phyloP scores from a whole-genome alignment of 2,797 vertebrate genomes.

The Gymnocypris eckloni region DNA sequence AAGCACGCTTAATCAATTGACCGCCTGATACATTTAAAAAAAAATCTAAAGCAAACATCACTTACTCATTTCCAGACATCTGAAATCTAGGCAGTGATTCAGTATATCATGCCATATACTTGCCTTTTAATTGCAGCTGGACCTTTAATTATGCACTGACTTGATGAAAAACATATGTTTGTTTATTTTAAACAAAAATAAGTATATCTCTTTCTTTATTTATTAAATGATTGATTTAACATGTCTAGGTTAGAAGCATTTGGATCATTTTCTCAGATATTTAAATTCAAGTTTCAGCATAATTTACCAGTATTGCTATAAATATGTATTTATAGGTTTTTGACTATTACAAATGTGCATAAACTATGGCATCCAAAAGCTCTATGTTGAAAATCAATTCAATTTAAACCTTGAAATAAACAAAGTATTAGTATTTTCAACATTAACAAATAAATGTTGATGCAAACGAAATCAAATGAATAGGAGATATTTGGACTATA shows the following conservation, averaged over 20 bases:
- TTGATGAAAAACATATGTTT: not conserved
- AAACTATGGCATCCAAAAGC: not conserved
- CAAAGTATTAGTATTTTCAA: not conserved
- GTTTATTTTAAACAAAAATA: not conserved
- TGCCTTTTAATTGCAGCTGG: not conserved
- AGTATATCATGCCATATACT: not conserved
- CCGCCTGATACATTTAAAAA: too few species aligned
- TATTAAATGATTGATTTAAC: not conserved
- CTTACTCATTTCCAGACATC: not conserved
- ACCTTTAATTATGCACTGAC: not conserved
- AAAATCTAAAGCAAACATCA: not conserved
- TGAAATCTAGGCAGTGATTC: not conserved
- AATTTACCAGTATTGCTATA: not conserved
- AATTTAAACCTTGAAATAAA: not conserved
- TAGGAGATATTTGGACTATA: not conserved
- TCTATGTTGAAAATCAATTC: too few species aligned
- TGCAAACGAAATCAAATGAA: not conserved
- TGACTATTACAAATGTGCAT: not conserved
- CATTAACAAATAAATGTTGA: not conserved
- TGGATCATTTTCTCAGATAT: not conserved
- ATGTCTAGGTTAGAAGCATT: not conserved
- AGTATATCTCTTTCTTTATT: not conserved
- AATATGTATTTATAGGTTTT: not conserved
- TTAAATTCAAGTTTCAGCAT: not conserved
- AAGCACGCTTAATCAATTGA: not conserved